A percentile compares a stretch with the other conserved stretches of the same genome.
phyloP scores from a whole-genome alignment of 2,113 vertebrate genomes.

The rat (Rattus norvegicus) region DNA sequence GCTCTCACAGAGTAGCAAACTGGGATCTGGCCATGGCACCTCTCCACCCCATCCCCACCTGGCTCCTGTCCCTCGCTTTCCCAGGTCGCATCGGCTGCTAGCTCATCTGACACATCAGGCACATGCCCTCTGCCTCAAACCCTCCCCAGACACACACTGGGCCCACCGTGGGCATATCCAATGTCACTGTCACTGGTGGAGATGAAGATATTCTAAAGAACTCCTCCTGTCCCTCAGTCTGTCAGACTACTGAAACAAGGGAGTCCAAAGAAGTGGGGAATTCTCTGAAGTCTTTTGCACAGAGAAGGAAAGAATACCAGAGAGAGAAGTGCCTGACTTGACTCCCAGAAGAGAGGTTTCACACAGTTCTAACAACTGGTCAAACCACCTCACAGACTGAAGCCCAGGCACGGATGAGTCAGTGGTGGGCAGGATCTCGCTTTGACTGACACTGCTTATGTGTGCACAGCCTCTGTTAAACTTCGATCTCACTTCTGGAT shows the following conservation, averaged over 20 bases:
- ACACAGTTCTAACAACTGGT: neutral
- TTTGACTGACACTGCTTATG: neutral
- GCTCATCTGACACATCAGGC: neutral
- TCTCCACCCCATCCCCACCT: neutral
- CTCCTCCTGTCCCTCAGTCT: too few species aligned
- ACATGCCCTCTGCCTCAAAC: neutral
- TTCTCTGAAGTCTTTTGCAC: too few species aligned
- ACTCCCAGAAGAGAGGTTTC: neutral
- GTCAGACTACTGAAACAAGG: neutral
- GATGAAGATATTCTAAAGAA: neutral
- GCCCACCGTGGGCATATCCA: neutral
- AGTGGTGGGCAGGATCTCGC: neutral
- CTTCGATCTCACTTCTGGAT: neutral
- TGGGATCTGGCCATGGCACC: neutral
- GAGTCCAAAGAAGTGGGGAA: neutral
- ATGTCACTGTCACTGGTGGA: neutral
- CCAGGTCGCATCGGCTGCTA: neutral
- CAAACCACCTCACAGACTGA: neutral
- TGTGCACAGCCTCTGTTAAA: neutral
- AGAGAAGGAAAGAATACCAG: too few species aligned
- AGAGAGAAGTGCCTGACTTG: neutral
- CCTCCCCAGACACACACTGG: neutral
- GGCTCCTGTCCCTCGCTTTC: neutral
- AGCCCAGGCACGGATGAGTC: neutral
- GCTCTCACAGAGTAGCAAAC: neutral